A percentile compares a stretch with the other conserved stretches of the same genome.
Conservation (phyloP, 2,113 vertebrate species). For the Dolichotis patagonum region DNA sequence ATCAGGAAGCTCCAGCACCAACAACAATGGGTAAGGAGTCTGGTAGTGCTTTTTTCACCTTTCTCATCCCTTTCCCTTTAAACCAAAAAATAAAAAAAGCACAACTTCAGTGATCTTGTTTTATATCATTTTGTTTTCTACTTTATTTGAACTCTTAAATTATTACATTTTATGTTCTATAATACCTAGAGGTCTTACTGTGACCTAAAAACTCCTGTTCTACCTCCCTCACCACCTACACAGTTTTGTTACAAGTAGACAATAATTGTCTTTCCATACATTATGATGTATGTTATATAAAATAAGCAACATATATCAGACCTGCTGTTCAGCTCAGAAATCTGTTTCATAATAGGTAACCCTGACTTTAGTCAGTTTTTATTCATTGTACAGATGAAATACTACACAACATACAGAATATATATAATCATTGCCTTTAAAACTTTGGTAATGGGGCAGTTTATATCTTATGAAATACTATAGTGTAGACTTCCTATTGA, state of each 20-base stretch:
- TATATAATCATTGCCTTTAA: slow-evolving; percentile 12
- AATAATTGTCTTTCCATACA: slow-evolving; percentile 39
- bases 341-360: slow-evolving; percentile 37
- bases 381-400: neutral
- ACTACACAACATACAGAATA: slow-evolving; percentile 1
- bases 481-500: slow-evolving; percentile 9
- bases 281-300: slow-evolving; percentile 50
- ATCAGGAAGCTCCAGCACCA: slow-evolving; percentile 95
- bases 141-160: slow-evolving; percentile 68
- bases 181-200: neutral
- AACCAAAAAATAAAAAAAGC: slow-evolving; percentile 1
- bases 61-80: slow-evolving; percentile 73
- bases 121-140: slow-evolving; percentile 75
- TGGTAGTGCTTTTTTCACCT: slow-evolving; percentile 82
- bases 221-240: neutral
- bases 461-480: slow-evolving; percentile 21
- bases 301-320: slow-evolving; percentile 41
- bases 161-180: slow-evolving; percentile 26
- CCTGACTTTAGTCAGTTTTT: slow-evolving; percentile 38
- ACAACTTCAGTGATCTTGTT: slow-evolving; percentile 79
- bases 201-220: slow-evolving; percentile 41
- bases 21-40: slow-evolving; percentile 95
- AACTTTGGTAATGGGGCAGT: slow-evolving; percentile 8
- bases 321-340: slow-evolving; percentile 44
- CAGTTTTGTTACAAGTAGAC: slow-evolving; percentile 60